Conservation (phyloP, 2,888 invertebrate genomes). For the Leucophenga montana region DNA sequence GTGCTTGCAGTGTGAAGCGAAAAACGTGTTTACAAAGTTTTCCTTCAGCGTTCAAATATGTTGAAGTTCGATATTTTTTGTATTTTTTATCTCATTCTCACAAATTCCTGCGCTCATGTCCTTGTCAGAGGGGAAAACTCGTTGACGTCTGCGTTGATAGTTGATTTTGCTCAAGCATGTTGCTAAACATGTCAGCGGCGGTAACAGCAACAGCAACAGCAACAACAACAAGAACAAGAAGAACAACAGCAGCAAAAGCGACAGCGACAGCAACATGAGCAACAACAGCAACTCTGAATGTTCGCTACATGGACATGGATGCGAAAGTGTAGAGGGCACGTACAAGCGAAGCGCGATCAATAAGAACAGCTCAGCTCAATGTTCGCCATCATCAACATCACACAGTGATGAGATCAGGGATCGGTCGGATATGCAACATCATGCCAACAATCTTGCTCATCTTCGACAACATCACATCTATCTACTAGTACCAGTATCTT, state of each 20-base stretch:
- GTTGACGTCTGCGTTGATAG: constrained; percentile 56
- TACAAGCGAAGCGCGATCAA: constrained; percentile 38
- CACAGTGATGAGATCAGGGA: neutral
- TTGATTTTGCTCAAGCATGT: constrained; percentile 56
- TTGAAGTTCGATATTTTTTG: neutral
- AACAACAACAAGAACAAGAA: constrained; percentile 47
- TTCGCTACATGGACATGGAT: neutral
- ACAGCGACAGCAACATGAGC: constrained; percentile 36
- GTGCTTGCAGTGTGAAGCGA: neutral
- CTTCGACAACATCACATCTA: constrained; percentile 51
- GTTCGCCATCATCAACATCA: constrained; percentile 52
- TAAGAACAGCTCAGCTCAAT: constrained; percentile 37
- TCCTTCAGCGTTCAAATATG: neutral
- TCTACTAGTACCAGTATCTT: constrained; percentile 13
- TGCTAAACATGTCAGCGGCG: constrained; percentile 65
- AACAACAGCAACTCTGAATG: constrained; percentile 42
- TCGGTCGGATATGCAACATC: too few relatives aligned
- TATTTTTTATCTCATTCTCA: neutral
- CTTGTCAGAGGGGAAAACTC: constrained; percentile 42
- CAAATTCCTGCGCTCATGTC: constrained; percentile 5
- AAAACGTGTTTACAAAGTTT: neutral
- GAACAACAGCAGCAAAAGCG: constrained; percentile 22
- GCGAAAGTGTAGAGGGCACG: neutral
- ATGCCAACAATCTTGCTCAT: constrained; percentile 47
- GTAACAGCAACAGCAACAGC: constrained; percentile 47